Evolutionary conservation across 2,888 invertebrate genomes (phyloP), one percentile per base, ranked within the genome.

Genomic region (Acrobasis repandana): DNA sequence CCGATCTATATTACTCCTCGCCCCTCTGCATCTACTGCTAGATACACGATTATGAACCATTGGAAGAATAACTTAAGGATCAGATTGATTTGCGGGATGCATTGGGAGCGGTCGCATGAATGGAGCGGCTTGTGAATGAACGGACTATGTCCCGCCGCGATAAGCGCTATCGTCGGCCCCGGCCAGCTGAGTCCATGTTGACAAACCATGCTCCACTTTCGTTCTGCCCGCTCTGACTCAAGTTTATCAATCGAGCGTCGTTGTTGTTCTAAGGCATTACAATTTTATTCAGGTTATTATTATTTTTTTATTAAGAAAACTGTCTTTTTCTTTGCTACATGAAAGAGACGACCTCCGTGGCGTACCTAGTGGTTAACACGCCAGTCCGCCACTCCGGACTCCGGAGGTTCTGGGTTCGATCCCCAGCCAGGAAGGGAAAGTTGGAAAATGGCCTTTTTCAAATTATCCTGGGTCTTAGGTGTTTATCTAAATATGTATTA

Each of bases 151-250:
- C 90, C 91, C 88, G 80, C 80, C 69, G 72, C 82, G 91, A 91
- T 92, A 92, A 92, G 89, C 87, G 82, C 84, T 92, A 91, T 91
- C 91, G 83, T 74, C 79, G 85, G 85, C 89, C 90, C 89, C 90
- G 90, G 90, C 90, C 90, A 90, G 90, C 90, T 91, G 90, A 90
- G 81, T 82, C 83, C 85, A 80, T 87, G 88, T 90, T 90, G 90
- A 91, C 91, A 91, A 90, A 89, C 90, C 88, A 89, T 86, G 91
- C 85, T 86, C 90, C 77, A 91, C 88, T 90, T 91, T 88, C 85
- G 76, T 82, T 83, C 70, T 71, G 80, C 77, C 76, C 79, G 79
- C 74, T 71, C 73, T 80, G 77, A 83, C 84, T 90, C 85, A 79
- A 75, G 75, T 80, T 88, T 89, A 88, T 89, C 85, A 82, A 83